Evolutionary conservation across 1,140 invertebrate genomes (phyloP), one percentile per base, ranked within the genome.

Genomic region (Microplitis mediator): DNA sequence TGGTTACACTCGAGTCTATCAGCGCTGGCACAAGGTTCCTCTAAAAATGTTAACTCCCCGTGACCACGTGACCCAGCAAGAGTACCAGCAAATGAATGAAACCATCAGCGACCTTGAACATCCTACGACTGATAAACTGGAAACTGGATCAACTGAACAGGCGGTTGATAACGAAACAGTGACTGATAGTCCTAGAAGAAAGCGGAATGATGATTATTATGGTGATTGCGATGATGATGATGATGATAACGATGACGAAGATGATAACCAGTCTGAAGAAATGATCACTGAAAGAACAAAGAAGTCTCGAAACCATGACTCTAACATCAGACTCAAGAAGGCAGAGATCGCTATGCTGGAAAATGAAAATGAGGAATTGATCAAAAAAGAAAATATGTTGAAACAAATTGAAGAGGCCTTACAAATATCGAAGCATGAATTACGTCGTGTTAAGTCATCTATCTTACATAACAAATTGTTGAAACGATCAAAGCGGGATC

Each of bases 361-460:
- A 31, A 50, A 63, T 6, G 56, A 70, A 31, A 56, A 75, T 5
- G 45, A 67, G 4, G 54, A 58, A 4, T 51, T 75, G 4, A 64
- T 54, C 13, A 58, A 34, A 56, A 34, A 60, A 58, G 71, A 71
- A 73, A 52, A 73, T 50, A 66, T 70, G 52, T 70, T 36, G 56
- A 67, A 58, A 50, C 71, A 35, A 36, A 71, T 31, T 39, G 58
- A 67, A 61, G 50, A 14, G 50, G 36, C 52, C n/a, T 32, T 45
- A 14, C 51, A 62, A 51, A 50, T 64, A 8, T 52, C 36, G 3
- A 14, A 71, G 50, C 39, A n/a, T 14, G 60, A 63, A 23, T 45
- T 69, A 3, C 23, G 50, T 14, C 14, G 52, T 6, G 13, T 64
- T 9, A 35, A 52, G 65, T 60, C 56, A 16, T 34, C 16, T 51